Base-by-base conservation (phyloP, 2,113 vertebrate genomes). In the Leptocoma aspasia region DNA sequence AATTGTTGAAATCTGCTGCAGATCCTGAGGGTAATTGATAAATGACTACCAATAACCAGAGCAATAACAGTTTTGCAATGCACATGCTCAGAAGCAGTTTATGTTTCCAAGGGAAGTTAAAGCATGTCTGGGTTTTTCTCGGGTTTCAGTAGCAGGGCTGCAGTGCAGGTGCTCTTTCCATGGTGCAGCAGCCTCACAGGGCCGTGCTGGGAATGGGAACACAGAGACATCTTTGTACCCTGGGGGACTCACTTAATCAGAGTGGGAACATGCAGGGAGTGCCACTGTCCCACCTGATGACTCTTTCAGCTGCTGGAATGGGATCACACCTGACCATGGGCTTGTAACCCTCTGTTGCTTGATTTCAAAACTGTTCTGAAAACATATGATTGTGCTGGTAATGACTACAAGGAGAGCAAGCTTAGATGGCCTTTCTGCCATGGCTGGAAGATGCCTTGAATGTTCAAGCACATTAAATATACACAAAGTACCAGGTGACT, bases 1-100 rank as follows among this genome's bases (percentile, higher is more conserved):
- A 90, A 90, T 61, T 94, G 50, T 66, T 90, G 76, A 90, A 89
- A 84, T 92, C 70, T 78, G 42, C 68, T 66, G 31, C 45, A 88
- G 54, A 30, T 70, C 41, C 77, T 82, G 71, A 52, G 35, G 28
- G 77, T 82, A 94, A 85, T 49, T 96, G 92, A 92, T 94, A 86
- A 93, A 91, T 88, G 95, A 72, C 76, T 88, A n/a, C 39, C 86
- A 64, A 90, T 89, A 87, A 84, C 30, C 89, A 71, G 44, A 80
- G 80, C 22, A 91, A 31, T 64, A 53, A 35, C 50, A 56, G 21
- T 45, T 89, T 89, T 30, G 9, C 57, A 73, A 6, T 60, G 30
- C 21, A 19, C 49, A 16, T 6, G 4, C 76, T 90, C 42, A 41
- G 56, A 28, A 77, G 69, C 28, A 33, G 37, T 72, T 93, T 21